These are phyloP conservation scores for Cantharis nigra DNA, from an alignment of 2,888 invertebrate genomes.

Conservation along the genomic window DNA sequence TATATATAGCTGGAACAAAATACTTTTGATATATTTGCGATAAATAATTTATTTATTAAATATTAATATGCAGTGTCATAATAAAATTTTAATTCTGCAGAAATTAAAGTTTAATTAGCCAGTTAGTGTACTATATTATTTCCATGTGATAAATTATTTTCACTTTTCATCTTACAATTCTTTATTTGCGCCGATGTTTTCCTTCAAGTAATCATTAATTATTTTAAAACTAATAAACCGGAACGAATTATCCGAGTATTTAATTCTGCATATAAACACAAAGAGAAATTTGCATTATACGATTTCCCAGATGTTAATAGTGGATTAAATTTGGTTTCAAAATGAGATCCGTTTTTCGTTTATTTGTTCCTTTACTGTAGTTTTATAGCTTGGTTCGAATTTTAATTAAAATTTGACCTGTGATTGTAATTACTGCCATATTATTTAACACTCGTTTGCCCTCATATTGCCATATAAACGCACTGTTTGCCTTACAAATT, in stretches of 20 bases:
- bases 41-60: too few relatives aligned
- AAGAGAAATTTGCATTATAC: conserved; percentile 38
- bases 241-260: conserved; percentile 27
- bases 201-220: conserved; percentile 10
- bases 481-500: conserved; percentile 5
- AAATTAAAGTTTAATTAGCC: neutral
- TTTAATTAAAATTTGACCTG: conserved; percentile 38
- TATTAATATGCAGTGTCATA: too few relatives aligned
- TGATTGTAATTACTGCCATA: conserved; percentile 32
- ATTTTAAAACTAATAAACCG: conserved; percentile 30
- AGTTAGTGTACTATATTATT: too few relatives aligned
- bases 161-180: neutral
- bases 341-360: conserved; percentile 38
- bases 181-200: neutral
- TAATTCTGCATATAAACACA: conserved; percentile 31
- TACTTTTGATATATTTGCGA: too few relatives aligned
- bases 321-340: conserved; percentile 40
- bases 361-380: conserved; percentile 34
- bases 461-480: conserved; percentile 26
- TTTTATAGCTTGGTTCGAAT: conserved; percentile 36
- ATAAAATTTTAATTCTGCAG: neutral
- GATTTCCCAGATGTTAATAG: conserved; percentile 40
- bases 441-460: conserved; percentile 28
- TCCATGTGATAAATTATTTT: neutral
- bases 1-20: too few relatives aligned